Evolutionary conservation across 2,113 vertebrate species (phyloP).

Genomic region (Tragelaphus scriptus): DNA sequence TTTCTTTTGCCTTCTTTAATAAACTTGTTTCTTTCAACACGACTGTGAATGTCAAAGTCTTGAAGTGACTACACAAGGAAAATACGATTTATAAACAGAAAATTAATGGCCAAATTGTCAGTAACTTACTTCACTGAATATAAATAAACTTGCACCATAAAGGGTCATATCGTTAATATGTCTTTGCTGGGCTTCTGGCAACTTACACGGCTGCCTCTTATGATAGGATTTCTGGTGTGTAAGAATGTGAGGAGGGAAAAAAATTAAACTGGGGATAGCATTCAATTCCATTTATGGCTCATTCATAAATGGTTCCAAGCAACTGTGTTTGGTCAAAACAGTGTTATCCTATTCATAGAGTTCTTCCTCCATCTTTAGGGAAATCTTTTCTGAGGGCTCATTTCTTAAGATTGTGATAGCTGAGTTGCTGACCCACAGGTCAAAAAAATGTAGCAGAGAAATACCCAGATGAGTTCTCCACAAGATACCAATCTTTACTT

Average conservation of each 20-base stretch:
- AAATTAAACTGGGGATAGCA: neutral
- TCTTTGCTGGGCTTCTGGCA: constrained; percentile 23
- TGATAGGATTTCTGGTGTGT: neutral
- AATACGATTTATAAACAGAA: constrained; percentile 61
- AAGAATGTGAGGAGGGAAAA: neutral
- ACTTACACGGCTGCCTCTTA: neutral
- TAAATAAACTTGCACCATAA: constrained; percentile 60
- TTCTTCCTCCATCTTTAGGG: neutral
- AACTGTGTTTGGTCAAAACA: neutral
- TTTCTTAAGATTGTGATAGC: neutral
- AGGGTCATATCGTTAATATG: neutral
- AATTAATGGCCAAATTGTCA: constrained; percentile 65
- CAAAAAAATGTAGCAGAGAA: neutral
- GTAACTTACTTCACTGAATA: constrained; percentile 48
- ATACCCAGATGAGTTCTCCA: neutral
- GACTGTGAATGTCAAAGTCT: constrained; percentile 47
- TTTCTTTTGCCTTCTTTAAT: constrained; percentile 43
- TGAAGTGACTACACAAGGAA: constrained; percentile 16
- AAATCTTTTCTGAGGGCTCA: neutral
- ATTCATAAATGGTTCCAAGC: neutral
- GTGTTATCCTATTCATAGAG: too few species aligned
- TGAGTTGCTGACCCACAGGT: neutral
- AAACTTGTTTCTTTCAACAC: constrained; percentile 48
- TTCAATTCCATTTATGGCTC: constrained; percentile 16
- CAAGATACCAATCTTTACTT: neutral